Percentiles rank a stretch among this genome's conserved stretches.
These are phyloP conservation scores for Habropoda laboriosa DNA, from an alignment of 1,140 invertebrate species.

Conservation along the genomic window DNA sequence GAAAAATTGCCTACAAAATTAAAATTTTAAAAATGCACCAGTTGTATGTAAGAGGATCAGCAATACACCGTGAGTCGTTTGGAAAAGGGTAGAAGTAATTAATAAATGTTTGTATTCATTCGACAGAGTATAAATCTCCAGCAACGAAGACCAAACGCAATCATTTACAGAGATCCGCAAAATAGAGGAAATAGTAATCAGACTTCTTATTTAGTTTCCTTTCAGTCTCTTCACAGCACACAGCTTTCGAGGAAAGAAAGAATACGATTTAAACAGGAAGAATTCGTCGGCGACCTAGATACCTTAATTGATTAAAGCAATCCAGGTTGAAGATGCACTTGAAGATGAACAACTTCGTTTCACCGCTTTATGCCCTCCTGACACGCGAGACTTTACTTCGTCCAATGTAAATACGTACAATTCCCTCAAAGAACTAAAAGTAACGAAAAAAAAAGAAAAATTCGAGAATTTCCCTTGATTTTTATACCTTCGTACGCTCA, in stretches of 20 bases:
- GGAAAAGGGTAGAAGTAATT: too few relatives aligned
- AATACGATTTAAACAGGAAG: not conserved
- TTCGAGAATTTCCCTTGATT: too few relatives aligned
- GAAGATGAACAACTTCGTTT: not conserved
- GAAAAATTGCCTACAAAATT: not conserved
- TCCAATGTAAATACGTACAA: not conserved
- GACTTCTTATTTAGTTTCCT: not conserved
- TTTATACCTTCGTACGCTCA: too few relatives aligned
- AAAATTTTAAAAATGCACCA: not conserved
- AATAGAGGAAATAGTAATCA: too few relatives aligned
- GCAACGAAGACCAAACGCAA: too few relatives aligned
- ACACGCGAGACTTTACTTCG: not conserved
- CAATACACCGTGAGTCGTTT: too few relatives aligned
- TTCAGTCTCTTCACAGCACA: not conserved
- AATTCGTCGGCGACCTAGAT: not conserved
- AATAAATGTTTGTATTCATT: too few relatives aligned
- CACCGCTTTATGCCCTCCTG: not conserved
- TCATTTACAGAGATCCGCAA: too few relatives aligned
- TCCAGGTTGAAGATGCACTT: slow-evolving; percentile 5
- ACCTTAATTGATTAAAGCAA: slow-evolving; percentile 11
- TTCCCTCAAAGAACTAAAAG: not conserved
- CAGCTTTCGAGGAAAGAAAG: not conserved
- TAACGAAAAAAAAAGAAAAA: too few relatives aligned
- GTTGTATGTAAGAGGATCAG: too few relatives aligned
- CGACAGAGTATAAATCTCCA: too few relatives aligned